These are phyloP conservation scores for Caenorhabditis tropicalis DNA, from an alignment of 1,140 invertebrate genomes.

Conservation along the genomic window DNA sequence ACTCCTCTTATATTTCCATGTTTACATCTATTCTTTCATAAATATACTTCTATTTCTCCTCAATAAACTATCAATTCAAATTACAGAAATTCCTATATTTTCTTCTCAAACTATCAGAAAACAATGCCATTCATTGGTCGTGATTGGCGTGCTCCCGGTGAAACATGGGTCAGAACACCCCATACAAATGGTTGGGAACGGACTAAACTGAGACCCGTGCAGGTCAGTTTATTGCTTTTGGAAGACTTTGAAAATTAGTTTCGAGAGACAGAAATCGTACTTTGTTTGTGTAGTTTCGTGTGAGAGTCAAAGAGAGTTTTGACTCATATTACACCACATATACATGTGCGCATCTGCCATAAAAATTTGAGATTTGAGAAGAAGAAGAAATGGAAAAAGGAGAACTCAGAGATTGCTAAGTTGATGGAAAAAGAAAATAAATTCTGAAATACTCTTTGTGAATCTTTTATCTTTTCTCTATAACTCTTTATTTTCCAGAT, in stretches of 20 bases:
- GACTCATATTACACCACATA: slow-evolving; percentile 5
- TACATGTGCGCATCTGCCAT: slow-evolving; percentile 37
- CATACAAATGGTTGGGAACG: slow-evolving; percentile 87
- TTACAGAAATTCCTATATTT: background rate
- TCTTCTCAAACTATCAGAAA: background rate
- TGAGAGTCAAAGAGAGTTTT: slow-evolving; percentile 23
- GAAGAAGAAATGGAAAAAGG: no score
- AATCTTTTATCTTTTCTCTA: background rate
- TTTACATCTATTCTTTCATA: slow-evolving; percentile 3
- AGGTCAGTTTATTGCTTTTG: slow-evolving; percentile 44
- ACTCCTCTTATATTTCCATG: background rate
- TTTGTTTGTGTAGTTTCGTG: background rate
- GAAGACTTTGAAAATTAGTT: background rate
- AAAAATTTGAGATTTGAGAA: background rate
- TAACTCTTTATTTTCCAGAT: background rate
- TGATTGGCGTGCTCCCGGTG: slow-evolving; percentile 84
- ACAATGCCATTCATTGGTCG: slow-evolving; percentile 85
- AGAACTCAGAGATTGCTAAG: background rate
- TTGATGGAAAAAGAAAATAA: background rate
- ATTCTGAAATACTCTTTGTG: background rate
- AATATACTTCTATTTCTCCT: background rate
- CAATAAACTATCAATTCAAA: background rate
- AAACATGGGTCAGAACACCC: slow-evolving; percentile 95
- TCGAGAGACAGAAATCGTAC: background rate
- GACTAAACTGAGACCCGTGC: slow-evolving; percentile 80